Base-by-base conservation (phyloP, 2,797 vertebrate genomes). In the Gobio occitaniae region DNA sequence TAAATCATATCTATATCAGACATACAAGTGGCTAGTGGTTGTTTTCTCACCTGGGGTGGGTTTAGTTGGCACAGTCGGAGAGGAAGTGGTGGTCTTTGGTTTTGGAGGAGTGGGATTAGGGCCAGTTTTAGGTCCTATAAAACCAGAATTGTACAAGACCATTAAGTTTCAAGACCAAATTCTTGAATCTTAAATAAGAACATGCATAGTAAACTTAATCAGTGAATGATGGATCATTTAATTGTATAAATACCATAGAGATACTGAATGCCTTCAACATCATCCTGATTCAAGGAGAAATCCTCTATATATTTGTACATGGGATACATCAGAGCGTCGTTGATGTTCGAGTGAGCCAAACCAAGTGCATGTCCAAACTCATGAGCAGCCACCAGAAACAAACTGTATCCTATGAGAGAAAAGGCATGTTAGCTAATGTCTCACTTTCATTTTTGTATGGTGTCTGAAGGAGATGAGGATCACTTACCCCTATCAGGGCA, bases 321-420 rank as follows among this genome's bases (percentile, higher is more conserved):
- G 78, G 98, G 98, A 89, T 92, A 99, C 98, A 99, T 99, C 84
- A 99, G 95, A 1, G 98, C 98, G 1, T 98, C 96, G 1, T 94
- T 95, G 74, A 98, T 93, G 0, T 87, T 95, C 72, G 97, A 96
- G 90, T 99, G 98, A 10, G 99, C 98, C 85, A 99, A 93, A 36
- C 98, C 98, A 83, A 99, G 93, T 0, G 97, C 95, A 6, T 99
- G 98, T 85, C 98, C 98, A 0, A 99, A 99, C 90, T 99, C 98
- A 1, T 99, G 98, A 2, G 98, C 98, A 29, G 98, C 98, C 86
- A 99, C 98, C 80, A 99, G 94, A 92, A 98, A 99, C 87, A 99
- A 93, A 91, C 98, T 99, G 94, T 99, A 99, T 82, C 98, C 98
- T 99, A 92, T 0, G 83, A 87, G 12, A 52, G 76, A 44, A 83